Conservation (phyloP, 2,113 vertebrate genomes). For the Larimichthys polyactis region DNA sequence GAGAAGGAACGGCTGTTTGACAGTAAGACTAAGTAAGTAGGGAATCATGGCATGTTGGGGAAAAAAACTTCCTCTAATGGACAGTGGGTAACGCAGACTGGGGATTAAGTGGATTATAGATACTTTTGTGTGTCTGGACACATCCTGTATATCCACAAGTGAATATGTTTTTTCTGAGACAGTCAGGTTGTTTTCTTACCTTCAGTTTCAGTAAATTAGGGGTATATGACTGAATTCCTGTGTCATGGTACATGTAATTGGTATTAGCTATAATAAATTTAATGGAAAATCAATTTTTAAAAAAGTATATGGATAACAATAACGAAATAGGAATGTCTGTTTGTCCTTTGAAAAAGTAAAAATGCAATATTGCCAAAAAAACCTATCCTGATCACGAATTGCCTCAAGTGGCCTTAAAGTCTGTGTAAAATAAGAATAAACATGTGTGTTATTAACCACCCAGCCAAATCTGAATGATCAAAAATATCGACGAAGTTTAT, state of each 20-base stretch:
- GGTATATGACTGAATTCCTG: background rate
- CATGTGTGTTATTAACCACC: too few species aligned
- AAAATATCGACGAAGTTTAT: too few species aligned
- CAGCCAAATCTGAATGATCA: too few species aligned
- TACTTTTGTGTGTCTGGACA: conserved; percentile 17
- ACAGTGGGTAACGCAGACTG: conserved; percentile 62
- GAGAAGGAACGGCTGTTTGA: conserved; percentile 10
- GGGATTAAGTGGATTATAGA: conserved; percentile 63
- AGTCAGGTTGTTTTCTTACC: background rate
- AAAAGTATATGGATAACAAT: background rate
- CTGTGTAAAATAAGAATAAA: too few species aligned
- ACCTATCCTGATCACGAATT: background rate
- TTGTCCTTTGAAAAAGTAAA: background rate
- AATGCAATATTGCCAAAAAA: background rate
- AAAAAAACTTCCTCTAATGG: conserved; percentile 64
- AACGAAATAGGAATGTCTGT: background rate
- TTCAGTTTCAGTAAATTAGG: background rate
- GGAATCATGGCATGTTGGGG: conserved; percentile 40
- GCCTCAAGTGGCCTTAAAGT: background rate
- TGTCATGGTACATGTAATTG: background rate
- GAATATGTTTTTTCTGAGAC: background rate
- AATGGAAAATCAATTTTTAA: background rate
- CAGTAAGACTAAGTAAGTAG: conserved; percentile 34
- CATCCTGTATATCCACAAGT: conserved; percentile 7
- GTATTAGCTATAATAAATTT: background rate